phyloP scores from a whole-genome alignment of 2,888 invertebrate species.

The Nymphalis urticae region DNA sequence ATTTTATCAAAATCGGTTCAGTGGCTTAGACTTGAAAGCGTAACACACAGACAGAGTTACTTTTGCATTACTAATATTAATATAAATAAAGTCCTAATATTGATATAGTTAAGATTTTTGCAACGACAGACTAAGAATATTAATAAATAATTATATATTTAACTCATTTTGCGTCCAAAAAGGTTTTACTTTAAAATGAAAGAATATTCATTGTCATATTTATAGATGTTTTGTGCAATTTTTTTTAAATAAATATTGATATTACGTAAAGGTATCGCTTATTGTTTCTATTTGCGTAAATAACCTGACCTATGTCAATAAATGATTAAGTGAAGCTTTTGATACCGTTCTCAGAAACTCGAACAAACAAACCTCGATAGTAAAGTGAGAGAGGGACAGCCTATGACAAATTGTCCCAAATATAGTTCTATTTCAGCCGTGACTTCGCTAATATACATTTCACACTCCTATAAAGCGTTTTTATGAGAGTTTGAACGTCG shows the following conservation, averaged over 20 bases:
- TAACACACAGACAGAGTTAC: no score
- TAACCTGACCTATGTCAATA: conserved; percentile 13
- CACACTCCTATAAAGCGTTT: conserved; percentile 13
- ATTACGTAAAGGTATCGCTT: not conserved
- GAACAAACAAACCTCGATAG: not conserved
- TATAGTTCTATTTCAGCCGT: not conserved
- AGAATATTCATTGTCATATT: no score
- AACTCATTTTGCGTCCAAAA: no score
- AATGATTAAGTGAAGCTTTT: not conserved
- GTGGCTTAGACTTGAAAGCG: no score
- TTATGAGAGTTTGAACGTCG: conserved; percentile 3
- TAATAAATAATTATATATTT: no score
- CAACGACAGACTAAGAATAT: no score
- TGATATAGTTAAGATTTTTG: no score
- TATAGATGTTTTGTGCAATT: no score
- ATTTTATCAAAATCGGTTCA: no score
- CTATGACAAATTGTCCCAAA: not conserved
- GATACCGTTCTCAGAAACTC: conserved; percentile 4
- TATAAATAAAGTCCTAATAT: no score
- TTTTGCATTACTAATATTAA: no score
- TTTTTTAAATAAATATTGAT: not conserved
- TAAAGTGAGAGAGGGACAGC: not conserved
- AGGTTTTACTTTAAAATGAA: no score
- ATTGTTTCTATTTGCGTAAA: not conserved
- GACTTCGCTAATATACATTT: conserved; percentile 10